Percentiles rank a stretch among this genome's conserved stretches.
Evolutionary conservation across 2,113 vertebrate species (phyloP).

Genomic region (Glareola pratincola): DNA sequence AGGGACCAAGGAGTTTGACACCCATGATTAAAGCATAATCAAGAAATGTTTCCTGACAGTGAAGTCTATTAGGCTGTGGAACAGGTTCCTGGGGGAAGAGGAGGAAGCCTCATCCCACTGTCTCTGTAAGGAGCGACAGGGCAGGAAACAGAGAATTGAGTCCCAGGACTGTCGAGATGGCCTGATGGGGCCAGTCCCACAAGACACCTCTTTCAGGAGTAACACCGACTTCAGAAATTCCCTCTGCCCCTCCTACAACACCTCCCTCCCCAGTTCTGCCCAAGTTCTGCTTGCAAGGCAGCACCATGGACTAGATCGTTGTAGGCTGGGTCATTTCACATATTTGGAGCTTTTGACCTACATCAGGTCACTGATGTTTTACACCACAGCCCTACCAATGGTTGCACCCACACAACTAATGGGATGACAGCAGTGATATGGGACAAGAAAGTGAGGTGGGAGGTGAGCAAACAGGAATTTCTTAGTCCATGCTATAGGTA

Average conservation of each 20-base stretch:
- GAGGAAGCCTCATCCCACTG: background rate
- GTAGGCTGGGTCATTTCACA: fast-evolving
- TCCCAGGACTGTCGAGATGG: background rate
- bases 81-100: background rate
- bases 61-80: conserved; percentile 8
- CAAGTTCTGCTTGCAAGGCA: background rate
- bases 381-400: background rate
- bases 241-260: background rate
- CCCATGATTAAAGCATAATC: background rate
- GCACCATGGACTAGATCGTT: background rate
- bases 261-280: background rate
- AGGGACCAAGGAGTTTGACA: background rate
- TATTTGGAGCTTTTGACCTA: background rate
- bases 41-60: conserved; percentile 27
- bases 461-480: background rate
- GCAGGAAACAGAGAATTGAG: background rate
- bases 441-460: background rate
- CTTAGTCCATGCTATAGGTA: background rate
- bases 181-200: background rate
- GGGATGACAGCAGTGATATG: background rate
- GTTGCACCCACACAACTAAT: background rate
- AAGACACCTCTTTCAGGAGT: background rate
- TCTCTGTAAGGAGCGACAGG: background rate
- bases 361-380: background rate
- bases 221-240: background rate